Base-by-base conservation (phyloP, 2,797 vertebrate species). In the Myiotriccus ornatus region DNA sequence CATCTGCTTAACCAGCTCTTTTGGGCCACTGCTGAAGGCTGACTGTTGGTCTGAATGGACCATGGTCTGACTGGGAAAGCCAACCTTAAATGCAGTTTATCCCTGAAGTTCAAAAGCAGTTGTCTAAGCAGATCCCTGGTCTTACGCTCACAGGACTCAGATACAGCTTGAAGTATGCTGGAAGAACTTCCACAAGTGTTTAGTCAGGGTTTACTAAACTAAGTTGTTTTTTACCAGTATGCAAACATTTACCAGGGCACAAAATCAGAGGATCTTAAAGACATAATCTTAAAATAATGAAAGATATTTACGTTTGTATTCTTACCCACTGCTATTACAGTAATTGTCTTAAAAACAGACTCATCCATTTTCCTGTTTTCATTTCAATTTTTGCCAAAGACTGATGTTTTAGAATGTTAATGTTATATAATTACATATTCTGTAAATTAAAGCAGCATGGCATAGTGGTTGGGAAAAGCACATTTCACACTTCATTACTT, bases 391-490 rank as follows among this genome's bases (percentile, higher is more conserved):
- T 96, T 95, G 80, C 90, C 87, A 89, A 89, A 97, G 95, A 95
- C 68, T 80, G 89, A 96, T 91, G 91, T 89, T 93, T 89, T 80
- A 95, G 96, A 97, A 97, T 97, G 96, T 95, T 96, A 97, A 96
- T 97, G 93, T 70, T 93, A 94, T 83, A 92, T 97, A 97, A 97
- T 95, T 97, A 96, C 93, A 95, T 97, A 97, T 94, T 95, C 94
- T 95, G 84, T 87, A 97, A 97, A 97, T 97, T 97, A 97, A 98
- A 98, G 93, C 95, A 95, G 93, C 81, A 91, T 93, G 90, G 89
- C 46, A 4, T 96, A 92, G 80, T 90, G 81, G 67, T 89, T 94
- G 92, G 95, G 90, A 97, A 97, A 24, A 95, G 90, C 91, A 95
- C 95, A 94, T 97, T 98, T 97, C 96, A 96, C 78, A 96, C 96